Evolutionary conservation across 2,797 vertebrate species (phyloP).

Genomic region (Sandelia bainsii): DNA sequence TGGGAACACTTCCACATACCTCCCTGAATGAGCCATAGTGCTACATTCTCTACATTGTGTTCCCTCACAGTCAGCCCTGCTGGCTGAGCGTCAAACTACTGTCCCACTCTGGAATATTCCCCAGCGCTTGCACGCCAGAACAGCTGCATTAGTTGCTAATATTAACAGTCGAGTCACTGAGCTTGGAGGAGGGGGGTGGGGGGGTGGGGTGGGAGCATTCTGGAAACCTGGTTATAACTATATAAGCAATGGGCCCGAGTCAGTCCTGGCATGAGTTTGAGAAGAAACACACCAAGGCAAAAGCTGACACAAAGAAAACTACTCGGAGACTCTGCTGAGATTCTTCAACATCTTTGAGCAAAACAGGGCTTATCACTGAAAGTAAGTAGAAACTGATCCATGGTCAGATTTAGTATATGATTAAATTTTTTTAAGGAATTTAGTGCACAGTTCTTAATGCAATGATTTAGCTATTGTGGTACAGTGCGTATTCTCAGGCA

Average conservation of each 20-base stretch:
- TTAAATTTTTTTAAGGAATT: not conserved
- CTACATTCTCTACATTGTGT: conserved; percentile 56
- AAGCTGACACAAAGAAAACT: conserved; percentile 27
- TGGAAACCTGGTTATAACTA: conserved; percentile 63
- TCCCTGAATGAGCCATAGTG: conserved; percentile 24
- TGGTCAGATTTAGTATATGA: not conserved
- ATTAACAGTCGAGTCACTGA: conserved; percentile 72
- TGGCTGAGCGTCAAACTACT: conserved; percentile 40
- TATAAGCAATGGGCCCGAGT: conserved; percentile 58
- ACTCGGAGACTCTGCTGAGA: conserved; percentile 33
- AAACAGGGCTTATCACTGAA: conserved; percentile 31
- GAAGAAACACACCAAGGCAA: conserved; percentile 41
- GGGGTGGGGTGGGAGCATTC: conserved; percentile 55
- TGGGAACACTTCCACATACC: conserved; percentile 16
- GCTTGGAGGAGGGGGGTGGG: conserved; percentile 15
- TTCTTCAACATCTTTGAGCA: conserved; percentile 22
- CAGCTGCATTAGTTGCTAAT: conserved; percentile 68
- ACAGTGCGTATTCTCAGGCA: not conserved
- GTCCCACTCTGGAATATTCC: conserved; percentile 73
- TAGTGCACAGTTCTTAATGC: not conserved
- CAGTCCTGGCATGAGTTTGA: conserved; percentile 41
- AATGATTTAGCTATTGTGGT: not conserved
- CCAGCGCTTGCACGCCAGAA: conserved; percentile 19
- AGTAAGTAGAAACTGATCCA: conserved; percentile 53
- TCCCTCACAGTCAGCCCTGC: conserved; percentile 34